Base-by-base conservation (phyloP, 2,888 invertebrate species). In the Nomada lathburiana region DNA sequence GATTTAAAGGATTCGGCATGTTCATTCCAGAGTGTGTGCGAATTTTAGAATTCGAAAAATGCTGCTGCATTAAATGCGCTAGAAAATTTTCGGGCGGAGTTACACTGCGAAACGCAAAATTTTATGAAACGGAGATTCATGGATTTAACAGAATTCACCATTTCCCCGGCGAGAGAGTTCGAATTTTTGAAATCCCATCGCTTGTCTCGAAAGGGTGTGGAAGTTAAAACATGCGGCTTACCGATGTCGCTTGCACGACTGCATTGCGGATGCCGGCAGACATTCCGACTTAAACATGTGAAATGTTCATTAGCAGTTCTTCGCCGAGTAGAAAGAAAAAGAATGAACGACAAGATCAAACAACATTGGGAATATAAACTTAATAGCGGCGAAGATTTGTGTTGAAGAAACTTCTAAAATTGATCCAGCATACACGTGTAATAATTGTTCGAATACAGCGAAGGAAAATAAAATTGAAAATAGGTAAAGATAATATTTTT, bases 241-340 rank as follows among this genome's bases (percentile, higher is more conserved):
- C 36, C 47, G 47, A 55, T 53, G 63, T 29, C 57, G 59, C 44
- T 70, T 42, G 42, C 50, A 55, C 44, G 50, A 79, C 79, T 63
- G 79, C 79, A 79, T 79, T 79, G 79, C 79, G 63, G 79, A 78
- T 79, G 55, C 63, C 62, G 69, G 50, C 42, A 44, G 55, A 23
- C 50, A 69, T 55, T 77, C 68, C 53, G 78, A 50, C 77, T 79
- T 52, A 20, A 69, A 50, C 53, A 42, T 42, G 29, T 36, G 18
- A 47, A 57, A 73, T 47, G 18, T 57, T 71, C 36, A 50, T 71
- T 50, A 50, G 20, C 50, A 36, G 59, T 2, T 23, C 18, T 18
- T 36, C 4, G 47, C 11, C 18, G 4, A 29, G 23, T 18, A n/a
- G 2, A 7, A 3, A 10, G 7, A 13, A 57, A 44, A 18, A 7